A percentile compares a stretch with the other conserved stretches of the same genome.
Evolutionary conservation across 2,888 invertebrate genomes (phyloP).

Genomic region (Drosophila anomalata): DNA sequence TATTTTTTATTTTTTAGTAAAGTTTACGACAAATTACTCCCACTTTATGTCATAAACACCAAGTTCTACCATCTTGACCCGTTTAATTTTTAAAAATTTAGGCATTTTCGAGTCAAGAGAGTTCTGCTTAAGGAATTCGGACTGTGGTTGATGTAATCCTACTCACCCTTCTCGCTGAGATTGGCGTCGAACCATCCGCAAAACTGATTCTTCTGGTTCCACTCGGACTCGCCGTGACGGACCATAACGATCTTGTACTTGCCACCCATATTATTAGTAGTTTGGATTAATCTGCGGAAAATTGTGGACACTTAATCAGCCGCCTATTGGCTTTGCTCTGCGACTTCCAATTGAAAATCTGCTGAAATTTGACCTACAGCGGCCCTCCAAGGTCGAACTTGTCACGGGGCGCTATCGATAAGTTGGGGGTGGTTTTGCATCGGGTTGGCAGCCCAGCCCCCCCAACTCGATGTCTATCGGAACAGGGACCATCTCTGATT

Average conservation of each 20-base stretch:
- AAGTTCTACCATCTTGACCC: background rate
- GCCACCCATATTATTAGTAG: slow-evolving; percentile 81
- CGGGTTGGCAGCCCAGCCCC: slow-evolving; percentile 10
- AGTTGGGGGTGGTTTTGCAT: background rate
- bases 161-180: slow-evolving; percentile 88
- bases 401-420: slow-evolving; percentile 45
- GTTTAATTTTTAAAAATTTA: background rate
- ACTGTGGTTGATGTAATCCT: slow-evolving; percentile 25
- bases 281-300: slow-evolving; percentile 59
- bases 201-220: slow-evolving; percentile 90
- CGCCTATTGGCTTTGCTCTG: slow-evolving; percentile 62
- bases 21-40: background rate
- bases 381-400: slow-evolving; percentile 67
- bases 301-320: slow-evolving; percentile 56
- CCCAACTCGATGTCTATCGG: slow-evolving; percentile 6
- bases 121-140: background rate
- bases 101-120: background rate
- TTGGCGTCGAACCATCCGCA: slow-evolving; percentile 91
- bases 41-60: background rate
- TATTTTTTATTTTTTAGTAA: background rate
- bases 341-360: slow-evolving; percentile 32
- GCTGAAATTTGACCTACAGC: slow-evolving; percentile 70
- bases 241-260: slow-evolving; percentile 90
- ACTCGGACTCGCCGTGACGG: slow-evolving; percentile 90
- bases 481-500: background rate